A percentile compares a stretch with the other conserved stretches of the same genome.
phyloP scores from a whole-genome alignment of 2,888 invertebrate species.

The Dynastes grantii region DNA sequence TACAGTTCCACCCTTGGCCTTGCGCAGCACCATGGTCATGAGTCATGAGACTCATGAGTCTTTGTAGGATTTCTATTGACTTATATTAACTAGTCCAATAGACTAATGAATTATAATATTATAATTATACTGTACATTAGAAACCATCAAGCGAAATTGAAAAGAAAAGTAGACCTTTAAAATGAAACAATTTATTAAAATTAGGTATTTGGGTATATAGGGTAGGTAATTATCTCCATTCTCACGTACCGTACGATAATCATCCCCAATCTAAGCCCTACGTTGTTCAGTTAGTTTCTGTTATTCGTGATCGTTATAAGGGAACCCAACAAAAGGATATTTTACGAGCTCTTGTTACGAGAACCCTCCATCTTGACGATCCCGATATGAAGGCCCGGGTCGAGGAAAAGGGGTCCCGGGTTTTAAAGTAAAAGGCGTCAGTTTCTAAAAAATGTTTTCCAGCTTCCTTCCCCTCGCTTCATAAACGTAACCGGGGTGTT shows the following conservation, averaged over 20 bases:
- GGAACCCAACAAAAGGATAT: conserved; percentile 32
- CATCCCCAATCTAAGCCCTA: conserved; percentile 4
- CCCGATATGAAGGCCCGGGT: conserved; percentile 3
- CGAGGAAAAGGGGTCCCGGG: background rate
- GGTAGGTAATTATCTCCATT: background rate
- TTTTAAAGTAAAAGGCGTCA: conserved; percentile 11
- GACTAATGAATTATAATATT: too few relatives aligned
- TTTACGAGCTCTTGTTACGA: conserved; percentile 39
- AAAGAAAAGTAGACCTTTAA: too few relatives aligned
- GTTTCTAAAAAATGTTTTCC: conserved; percentile 26
- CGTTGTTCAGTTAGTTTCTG: conserved; percentile 31
- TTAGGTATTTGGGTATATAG: too few relatives aligned
- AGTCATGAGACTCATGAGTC: too few relatives aligned
- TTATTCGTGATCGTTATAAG: conserved; percentile 20
- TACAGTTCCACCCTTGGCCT: too few relatives aligned
- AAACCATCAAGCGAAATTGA: too few relatives aligned
- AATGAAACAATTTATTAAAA: too few relatives aligned
- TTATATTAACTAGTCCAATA: too few relatives aligned
- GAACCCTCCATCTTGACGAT: conserved; percentile 37
- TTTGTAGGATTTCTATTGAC: too few relatives aligned
- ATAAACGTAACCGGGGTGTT: conserved; percentile 23
- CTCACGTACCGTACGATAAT: conserved; percentile 7
- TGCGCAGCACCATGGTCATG: too few relatives aligned
- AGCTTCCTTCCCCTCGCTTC: background rate
- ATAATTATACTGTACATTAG: too few relatives aligned